Evolutionary conservation across 2,888 invertebrate genomes (phyloP), one percentile per base, ranked within the genome.

Genomic region (Boloria selene): DNA sequence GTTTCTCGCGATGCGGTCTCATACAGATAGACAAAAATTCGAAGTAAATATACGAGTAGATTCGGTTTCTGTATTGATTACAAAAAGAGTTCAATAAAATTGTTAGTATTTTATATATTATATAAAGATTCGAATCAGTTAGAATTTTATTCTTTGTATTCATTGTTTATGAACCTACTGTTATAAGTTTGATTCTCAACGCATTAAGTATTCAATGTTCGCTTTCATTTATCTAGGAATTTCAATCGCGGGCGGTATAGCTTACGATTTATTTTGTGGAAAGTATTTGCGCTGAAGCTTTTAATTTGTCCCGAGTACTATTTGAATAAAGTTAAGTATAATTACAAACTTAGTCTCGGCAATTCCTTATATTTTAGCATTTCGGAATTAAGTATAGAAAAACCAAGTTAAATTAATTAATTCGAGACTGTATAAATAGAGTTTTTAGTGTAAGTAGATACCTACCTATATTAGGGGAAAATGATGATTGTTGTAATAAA

Each of bases 211-310:
- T 59, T 49, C 59, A 31, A 17, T 16, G 59, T 6, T 49, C 59
- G 31, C 26, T 31, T 59, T 38, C 59, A 49, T 59, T 31, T 59
- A 59, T 49, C 31, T 38, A 26, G 31, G 16, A 59, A 59, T 59
- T 49, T 59, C 49, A 49, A 49, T 59, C 49, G 56, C 10, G 14
- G 31, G 47, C 59, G 13, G 59, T 59, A 59, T 31, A 26, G 58
- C 26, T 5, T 26, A 47, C 13, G 17, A 47, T 47, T 31, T 47
- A 58, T 47, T 47, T 16, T 47, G 26, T 14, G 14, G 31, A 16
- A 53, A 53, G n/a, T 56, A 44, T 56, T 49, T 59, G 17, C 49
- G 4, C 26, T 26, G 49, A 31, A 47, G 31, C 59, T 49, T 59
- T 49, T 59, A 31, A 59, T 59, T 59, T 16, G 26, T 7, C 16